These are phyloP conservation scores for Galaxea fascicularis DNA, from an alignment of 92 coral and sea anemone species.

Conservation along the genomic window DNA sequence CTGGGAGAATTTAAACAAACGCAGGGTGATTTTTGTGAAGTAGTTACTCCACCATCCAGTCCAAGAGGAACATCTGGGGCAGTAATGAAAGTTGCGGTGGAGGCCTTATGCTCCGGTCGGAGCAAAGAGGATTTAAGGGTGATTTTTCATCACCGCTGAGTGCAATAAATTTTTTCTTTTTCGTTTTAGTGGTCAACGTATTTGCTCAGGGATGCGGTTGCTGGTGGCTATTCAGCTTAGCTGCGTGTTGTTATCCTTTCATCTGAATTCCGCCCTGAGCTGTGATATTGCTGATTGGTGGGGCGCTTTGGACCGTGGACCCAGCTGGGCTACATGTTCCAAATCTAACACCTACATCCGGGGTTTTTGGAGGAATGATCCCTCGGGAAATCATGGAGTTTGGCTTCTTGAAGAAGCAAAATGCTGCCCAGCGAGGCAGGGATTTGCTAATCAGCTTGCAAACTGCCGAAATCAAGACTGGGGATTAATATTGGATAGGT, in stretches of 20 bases:
- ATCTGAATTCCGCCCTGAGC: background rate
- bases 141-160: background rate
- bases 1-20: background rate
- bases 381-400: background rate
- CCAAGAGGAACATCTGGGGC: too few relatives aligned
- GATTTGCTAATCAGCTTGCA: constrained; percentile 3
- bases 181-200: background rate
- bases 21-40: background rate
- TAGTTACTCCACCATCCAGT: background rate
- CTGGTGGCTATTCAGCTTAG: background rate
- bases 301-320: background rate
- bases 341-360: background rate
- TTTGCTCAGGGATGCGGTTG: background rate
- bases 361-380: background rate
- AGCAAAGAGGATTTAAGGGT: too few relatives aligned
- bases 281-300: constrained; percentile 1
- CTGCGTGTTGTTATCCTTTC: background rate
- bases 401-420: constrained; percentile 1
- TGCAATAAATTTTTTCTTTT: background rate
- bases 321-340: constrained; percentile 2
- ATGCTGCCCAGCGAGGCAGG: background rate
- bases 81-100: too few relatives aligned
- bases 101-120: too few relatives aligned
- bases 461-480: background rate
- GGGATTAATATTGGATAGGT: background rate